Conservation (phyloP, 2,113 vertebrate genomes). For the Scopus umbretta region DNA sequence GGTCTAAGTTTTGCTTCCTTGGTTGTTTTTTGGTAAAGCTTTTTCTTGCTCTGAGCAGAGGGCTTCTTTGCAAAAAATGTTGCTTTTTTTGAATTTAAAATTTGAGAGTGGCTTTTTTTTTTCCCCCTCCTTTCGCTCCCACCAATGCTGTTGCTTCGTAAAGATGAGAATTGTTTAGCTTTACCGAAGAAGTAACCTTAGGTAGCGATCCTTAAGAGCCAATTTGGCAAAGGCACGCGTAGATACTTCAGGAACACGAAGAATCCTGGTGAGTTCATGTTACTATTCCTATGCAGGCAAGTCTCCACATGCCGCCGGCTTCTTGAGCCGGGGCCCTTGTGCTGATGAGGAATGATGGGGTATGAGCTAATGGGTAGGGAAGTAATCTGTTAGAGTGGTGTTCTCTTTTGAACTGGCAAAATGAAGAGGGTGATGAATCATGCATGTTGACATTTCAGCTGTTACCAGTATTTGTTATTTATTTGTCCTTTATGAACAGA, state of each 20-base stretch:
- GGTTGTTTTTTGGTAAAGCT: background rate
- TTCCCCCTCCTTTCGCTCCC: background rate
- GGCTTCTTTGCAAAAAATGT: background rate
- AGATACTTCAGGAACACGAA: background rate
- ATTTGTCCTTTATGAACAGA: background rate
- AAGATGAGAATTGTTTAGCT: background rate
- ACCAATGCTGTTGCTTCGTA: accelerated
- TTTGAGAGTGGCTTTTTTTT: background rate
- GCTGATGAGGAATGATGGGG: background rate
- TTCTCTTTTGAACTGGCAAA: background rate
- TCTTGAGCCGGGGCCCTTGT: background rate
- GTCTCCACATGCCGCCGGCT: background rate
- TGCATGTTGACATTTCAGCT: constrained; percentile 13
- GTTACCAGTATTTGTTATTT: background rate
- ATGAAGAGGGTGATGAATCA: background rate
- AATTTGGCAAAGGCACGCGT: background rate
- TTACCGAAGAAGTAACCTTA: background rate
- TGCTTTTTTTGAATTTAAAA: background rate
- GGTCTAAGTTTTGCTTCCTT: background rate
- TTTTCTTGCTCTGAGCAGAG: background rate
- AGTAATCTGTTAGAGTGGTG: background rate
- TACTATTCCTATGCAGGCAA: background rate
- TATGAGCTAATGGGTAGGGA: background rate
- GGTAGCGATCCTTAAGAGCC: background rate
- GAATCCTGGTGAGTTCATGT: background rate